Base-by-base conservation (phyloP, 2,113 vertebrate species). In the Forbesichthys agassizii region DNA sequence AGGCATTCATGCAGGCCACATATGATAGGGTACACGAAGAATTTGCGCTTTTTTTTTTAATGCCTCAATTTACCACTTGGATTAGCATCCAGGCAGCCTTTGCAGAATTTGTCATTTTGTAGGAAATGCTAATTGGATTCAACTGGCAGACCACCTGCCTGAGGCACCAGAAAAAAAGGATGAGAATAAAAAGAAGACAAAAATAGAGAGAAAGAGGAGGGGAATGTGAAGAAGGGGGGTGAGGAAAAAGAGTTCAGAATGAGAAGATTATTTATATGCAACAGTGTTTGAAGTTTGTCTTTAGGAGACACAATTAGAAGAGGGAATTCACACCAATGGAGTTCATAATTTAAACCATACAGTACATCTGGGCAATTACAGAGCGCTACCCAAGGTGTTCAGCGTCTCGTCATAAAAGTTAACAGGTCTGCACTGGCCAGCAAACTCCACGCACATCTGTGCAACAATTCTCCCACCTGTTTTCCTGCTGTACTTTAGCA, bases 251-350 rank as follows among this genome's bases (percentile, higher is more conserved):
- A 48, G 47, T n/a, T 56, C 5, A 56, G 33, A 33, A 58, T 11
- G 20, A 57, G n/a, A 57, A 14, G 75, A 86, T 89, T 87, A 78
- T 79, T 85, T 88, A 83, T 84, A 67, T 53, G 68, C 77, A 80
- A 82, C 75, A 66, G 76, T 48, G 80, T 92, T 93, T 91, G 80
- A 92, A 90, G 91, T 91, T 84, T 64, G 56, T 55, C 69, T 89
- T 88, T 89, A 85, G 90, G 78, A 91, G 88, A 91, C 91, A 90
- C 87, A 91, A 88, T 92, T 90, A 91, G 79, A 80, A 75, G 81
- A 79, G 59, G 80, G 85, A 89, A 57, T 42, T 42, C 36, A 42
- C 36, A 42, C 36, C 36, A 42, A 8, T 42, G 36, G 36, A 42
- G 36, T 42, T 42, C 36, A 42, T 5, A 42, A 42, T 42, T 42